These are phyloP conservation scores for Dinomys branickii DNA, from an alignment of 2,113 vertebrate genomes.

Conservation along the genomic window DNA sequence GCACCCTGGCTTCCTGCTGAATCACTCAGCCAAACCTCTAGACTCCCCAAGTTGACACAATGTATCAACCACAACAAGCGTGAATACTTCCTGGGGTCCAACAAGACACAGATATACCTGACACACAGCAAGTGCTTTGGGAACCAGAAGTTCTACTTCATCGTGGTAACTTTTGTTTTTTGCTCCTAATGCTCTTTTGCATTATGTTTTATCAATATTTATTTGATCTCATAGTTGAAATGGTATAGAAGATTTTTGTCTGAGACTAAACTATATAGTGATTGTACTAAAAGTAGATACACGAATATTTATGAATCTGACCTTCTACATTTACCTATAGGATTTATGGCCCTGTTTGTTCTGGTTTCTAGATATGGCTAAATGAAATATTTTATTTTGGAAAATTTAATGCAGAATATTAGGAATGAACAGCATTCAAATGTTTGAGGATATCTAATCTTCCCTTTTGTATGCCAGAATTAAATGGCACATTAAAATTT, in stretches of 20 bases:
- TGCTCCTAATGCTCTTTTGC: neutral
- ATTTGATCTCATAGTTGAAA: constrained; percentile 13
- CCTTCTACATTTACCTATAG: constrained; percentile 51
- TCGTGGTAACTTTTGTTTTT: neutral
- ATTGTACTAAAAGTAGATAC: constrained; percentile 53
- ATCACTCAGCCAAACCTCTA: too few species aligned
- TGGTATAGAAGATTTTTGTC: constrained; percentile 27
- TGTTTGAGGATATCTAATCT: constrained; percentile 25
- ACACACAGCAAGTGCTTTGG: neutral
- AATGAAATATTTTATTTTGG: constrained; percentile 59
- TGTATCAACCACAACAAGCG: too few species aligned
- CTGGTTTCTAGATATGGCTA: constrained; percentile 44
- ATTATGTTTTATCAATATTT: constrained; percentile 53
- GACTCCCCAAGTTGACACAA: too few species aligned
- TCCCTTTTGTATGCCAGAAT: neutral
- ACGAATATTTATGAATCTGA: constrained; percentile 62
- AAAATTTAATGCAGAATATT: constrained; percentile 53
- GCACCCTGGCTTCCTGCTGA: too few species aligned
- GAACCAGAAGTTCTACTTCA: neutral
- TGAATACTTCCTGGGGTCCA: neutral
- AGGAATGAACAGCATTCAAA: constrained; percentile 54
- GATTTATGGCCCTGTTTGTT: constrained; percentile 61
- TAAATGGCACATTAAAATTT: constrained; percentile 16
- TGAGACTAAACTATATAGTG: constrained; percentile 57
- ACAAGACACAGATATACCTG: neutral